Base-by-base conservation (phyloP, 2,797 vertebrate species). In the Mastacembelus armatus region DNA sequence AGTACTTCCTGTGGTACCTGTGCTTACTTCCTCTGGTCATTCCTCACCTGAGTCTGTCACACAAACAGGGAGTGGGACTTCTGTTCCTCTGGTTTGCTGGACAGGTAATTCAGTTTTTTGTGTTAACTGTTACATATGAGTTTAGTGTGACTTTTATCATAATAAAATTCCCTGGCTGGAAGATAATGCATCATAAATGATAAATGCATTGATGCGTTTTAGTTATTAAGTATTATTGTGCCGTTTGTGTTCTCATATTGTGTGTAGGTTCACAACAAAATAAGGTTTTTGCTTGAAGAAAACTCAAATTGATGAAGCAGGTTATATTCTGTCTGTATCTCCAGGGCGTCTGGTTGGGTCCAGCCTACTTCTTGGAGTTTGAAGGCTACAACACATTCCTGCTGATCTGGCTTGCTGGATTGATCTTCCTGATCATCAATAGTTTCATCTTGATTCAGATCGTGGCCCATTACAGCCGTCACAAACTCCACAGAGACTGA, bases 341-440 rank as follows among this genome's bases (percentile, higher is more conserved):
- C 35, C 70, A 99, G 94, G 95, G 88, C 24, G 44, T 95, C 10
- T 99, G 98, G 98, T 88, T 99, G 59, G 65, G 84, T 19, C 95
- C 96, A 0, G 97, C 97, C 0, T 99, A 97, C 76, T 91, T 92
- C 39, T 86, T 99, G 64, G 98, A 99, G 87, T 99, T 99, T 83
- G 92, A 95, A 81, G 97, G 96, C 22, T 74, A 79, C 72, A 96
- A 98, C 86, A 95, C 95, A 15, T 98, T 97, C 80, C 43, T 95
- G 63, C 71, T 92, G 7, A 87, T 98, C 81, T 99, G 98, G 96
- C 61, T 95, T 14, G 94, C 96, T 7, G 91, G 97, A 4, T 82
- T 99, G 78, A 71, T 96, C 59, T 97, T 99, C 77, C 91, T 99
- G 63, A 75, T 94, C 26, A 92, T 98, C 79, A 99, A 98, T 83